Base-by-base conservation (phyloP, 1,140 invertebrate species). In the Sesamia nonagrioides region DNA sequence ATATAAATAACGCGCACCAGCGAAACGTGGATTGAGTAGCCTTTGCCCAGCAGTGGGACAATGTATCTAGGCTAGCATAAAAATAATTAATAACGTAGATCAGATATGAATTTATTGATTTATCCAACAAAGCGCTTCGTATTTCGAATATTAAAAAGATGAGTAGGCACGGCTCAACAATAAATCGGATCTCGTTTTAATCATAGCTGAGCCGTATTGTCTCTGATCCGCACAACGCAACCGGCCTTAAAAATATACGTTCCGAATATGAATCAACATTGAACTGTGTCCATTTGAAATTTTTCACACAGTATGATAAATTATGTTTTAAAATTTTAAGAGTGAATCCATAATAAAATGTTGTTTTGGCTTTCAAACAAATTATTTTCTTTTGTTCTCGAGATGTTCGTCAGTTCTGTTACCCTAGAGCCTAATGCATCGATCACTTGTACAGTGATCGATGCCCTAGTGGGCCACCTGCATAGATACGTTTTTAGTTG, bases 141-240 rank as follows among this genome's bases (percentile, higher is more conserved):
- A 42, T 73, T 42, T 58, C 56, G 56, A 75, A 60, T 75, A 74
- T 74, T 60, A 74, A 60, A 74, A 60, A 60, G 13, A 42, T 45
- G 3, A 60, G 72, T 60, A 74, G 40, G 52, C 72, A 74, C 73
- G 58, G 73, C 50, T 40, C 40, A 50, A 42, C 42, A n/a, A 75
- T 75, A 61, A 75, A 75, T 75, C 58, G 40, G 40, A 75, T 75
- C 73, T 48, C 56, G 56, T 75, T 75, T 74, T 61, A 61, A 61
- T 75, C 56, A 75, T 75, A 63, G 27, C 61, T 75, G 58, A 63
- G 58, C 45, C 18, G 42, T 15, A 75, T 75, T 63, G 73, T 63
- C 73, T 74, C 33, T 60, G 56, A 42, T 13, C 58, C 17, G 40
- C 13, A 75, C 73, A 75, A 75, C 63, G 73, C 73, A 75, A 35